phyloP scores from a whole-genome alignment of 2,888 invertebrate species.

The Lasioglossum zephyrum region DNA sequence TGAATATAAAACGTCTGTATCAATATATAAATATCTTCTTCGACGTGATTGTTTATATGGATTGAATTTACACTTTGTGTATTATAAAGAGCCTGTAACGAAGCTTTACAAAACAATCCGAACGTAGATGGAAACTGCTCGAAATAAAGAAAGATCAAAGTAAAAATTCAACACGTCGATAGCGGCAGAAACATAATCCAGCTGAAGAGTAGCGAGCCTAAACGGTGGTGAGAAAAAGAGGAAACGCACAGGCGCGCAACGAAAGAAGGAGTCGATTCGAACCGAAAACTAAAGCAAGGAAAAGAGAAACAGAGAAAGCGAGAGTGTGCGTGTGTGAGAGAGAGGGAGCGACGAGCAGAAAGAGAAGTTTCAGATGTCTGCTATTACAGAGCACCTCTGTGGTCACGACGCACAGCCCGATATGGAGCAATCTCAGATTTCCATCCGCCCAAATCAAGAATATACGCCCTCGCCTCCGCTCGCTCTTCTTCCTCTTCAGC shows the following conservation, averaged over 20 bases:
- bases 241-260: neutral
- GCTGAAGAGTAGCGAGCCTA: neutral
- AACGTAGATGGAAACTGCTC: neutral
- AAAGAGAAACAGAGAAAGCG: neutral
- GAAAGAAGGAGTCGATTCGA: conserved; percentile 9
- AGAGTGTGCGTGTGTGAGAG: conserved; percentile 28
- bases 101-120: neutral
- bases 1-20: too few relatives aligned
- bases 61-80: neutral
- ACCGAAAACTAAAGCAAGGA: neutral
- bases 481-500: conserved; percentile 60
- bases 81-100: neutral
- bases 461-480: conserved; percentile 84
- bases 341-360: conserved; percentile 23
- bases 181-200: conserved; percentile 25
- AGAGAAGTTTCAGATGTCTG: conserved; percentile 71
- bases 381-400: conserved; percentile 80
- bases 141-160: neutral
- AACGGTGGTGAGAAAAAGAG: neutral
- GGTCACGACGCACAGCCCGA: conserved; percentile 86
- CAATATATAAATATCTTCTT: too few relatives aligned
- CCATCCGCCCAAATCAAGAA: conserved; percentile 88
- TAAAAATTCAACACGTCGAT: neutral
- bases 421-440: conserved; percentile 90
- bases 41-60: neutral